Conservation (phyloP, 2,797 vertebrate genomes). For the Decapterus maruadsi region DNA sequence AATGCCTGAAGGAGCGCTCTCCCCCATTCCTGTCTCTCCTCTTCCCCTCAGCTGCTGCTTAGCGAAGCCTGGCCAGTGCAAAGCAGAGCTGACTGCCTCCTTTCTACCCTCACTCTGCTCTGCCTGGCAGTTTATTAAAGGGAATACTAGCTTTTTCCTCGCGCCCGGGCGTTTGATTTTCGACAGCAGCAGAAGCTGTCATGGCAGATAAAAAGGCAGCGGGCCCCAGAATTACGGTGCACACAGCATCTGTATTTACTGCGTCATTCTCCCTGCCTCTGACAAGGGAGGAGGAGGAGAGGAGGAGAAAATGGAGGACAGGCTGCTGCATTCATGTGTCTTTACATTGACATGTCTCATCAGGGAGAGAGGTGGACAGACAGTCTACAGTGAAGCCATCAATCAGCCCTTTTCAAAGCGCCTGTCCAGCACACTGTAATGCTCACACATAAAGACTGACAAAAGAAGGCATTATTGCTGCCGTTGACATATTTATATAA, state of each 20-base stretch:
- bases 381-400: constrained; percentile 77
- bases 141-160: constrained; percentile 84
- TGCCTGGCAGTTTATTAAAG: constrained; percentile 91
- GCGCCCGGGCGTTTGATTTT: constrained; percentile 84
- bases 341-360: constrained; percentile 84
- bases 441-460: constrained; percentile 56
- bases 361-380: constrained; percentile 73
- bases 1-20: constrained; percentile 86
- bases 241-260: constrained; percentile 82
- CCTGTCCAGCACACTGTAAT: constrained; percentile 61
- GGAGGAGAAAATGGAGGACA: constrained; percentile 82
- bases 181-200: constrained; percentile 86
- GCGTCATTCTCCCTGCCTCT: constrained; percentile 80
- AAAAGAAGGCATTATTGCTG: constrained; percentile 62
- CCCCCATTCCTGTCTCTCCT: constrained; percentile 77
- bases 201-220: constrained; percentile 85
- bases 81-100: constrained; percentile 69
- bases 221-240: constrained; percentile 73
- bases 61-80: constrained; percentile 69
- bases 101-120: constrained; percentile 68
- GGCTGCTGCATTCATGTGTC: constrained; percentile 82
- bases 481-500: constrained; percentile 65
- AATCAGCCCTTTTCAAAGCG: constrained; percentile 70
- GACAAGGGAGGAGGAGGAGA: constrained; percentile 74
- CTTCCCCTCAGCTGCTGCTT: constrained; percentile 70